Evolutionary conservation across 2,797 vertebrate species (phyloP).

Genomic region (Molossus molossus): DNA sequence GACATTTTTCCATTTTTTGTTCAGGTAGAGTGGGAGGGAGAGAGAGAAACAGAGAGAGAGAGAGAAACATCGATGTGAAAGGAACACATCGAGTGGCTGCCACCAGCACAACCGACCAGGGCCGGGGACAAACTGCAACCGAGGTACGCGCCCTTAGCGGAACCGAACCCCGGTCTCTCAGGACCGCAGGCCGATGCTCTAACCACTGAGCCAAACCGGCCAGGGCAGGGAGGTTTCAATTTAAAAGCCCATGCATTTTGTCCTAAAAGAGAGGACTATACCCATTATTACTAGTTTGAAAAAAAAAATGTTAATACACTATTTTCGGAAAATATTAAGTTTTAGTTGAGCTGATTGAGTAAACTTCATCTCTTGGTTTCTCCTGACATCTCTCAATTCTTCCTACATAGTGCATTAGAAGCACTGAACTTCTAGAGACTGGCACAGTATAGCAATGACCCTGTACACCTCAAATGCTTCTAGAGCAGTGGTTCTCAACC

Average conservation of each 20-base stretch:
- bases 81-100: no score
- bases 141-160: no score
- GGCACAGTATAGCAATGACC: background rate
- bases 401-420: background rate
- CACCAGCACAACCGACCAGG: no score
- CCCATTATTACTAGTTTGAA: background rate
- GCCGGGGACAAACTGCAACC: no score
- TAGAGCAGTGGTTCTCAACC: background rate
- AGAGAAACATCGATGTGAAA: no score
- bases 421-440: background rate
- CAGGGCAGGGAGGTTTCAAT: background rate
- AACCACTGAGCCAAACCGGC: no score
- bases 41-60: no score
- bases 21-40: no score
- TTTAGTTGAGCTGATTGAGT: conserved; percentile 56
- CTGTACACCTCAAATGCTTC: background rate
- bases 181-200: no score
- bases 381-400: background rate
- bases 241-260: background rate
- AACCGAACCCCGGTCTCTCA: no score
- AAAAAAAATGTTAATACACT: background rate
- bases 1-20: no score
- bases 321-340: conserved; percentile 29
- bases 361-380: conserved; percentile 22
- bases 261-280: background rate